phyloP scores from a whole-genome alignment of 2,888 invertebrate genomes.

The Catocala fraxini region DNA sequence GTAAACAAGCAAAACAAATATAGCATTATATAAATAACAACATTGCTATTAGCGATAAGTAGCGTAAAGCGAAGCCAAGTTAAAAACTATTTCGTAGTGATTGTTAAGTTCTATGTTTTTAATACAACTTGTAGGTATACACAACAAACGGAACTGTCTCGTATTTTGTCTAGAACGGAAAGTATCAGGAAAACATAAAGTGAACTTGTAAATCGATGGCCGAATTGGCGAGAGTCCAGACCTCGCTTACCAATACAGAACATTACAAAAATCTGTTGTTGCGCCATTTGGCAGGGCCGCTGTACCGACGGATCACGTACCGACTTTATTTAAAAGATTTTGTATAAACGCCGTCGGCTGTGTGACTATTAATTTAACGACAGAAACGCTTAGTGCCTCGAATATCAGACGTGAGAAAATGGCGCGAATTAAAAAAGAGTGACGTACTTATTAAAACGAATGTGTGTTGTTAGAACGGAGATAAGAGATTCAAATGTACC shows the following conservation, averaged over 20 bases:
- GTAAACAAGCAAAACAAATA: too few relatives aligned
- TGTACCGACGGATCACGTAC: conserved; percentile 73
- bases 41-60: background rate
- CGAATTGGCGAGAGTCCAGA: conserved; percentile 82
- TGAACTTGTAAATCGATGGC: conserved; percentile 84
- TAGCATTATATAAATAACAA: background rate
- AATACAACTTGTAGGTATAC: conserved; percentile 21
- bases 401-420: conserved; percentile 62
- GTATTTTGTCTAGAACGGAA: conserved; percentile 64
- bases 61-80: background rate
- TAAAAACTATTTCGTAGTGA: background rate
- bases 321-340: conserved; percentile 82
- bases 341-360: conserved; percentile 71
- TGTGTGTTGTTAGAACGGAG: conserved; percentile 19
- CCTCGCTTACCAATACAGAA: conserved; percentile 82
- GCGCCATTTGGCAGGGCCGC: conserved; percentile 79
- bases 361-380: conserved; percentile 77
- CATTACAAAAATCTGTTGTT: conserved; percentile 87
- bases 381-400: conserved; percentile 63
- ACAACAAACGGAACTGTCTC: conserved; percentile 61
- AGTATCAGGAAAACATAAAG: conserved; percentile 79
- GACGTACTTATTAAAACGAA: conserved; percentile 19
- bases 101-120: conserved; percentile 2
- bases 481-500: conserved; percentile 10
- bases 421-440: conserved; percentile 43